These are phyloP conservation scores for Podotricha telesiphe DNA, from an alignment of 2,888 invertebrate genomes.

Conservation along the genomic window DNA sequence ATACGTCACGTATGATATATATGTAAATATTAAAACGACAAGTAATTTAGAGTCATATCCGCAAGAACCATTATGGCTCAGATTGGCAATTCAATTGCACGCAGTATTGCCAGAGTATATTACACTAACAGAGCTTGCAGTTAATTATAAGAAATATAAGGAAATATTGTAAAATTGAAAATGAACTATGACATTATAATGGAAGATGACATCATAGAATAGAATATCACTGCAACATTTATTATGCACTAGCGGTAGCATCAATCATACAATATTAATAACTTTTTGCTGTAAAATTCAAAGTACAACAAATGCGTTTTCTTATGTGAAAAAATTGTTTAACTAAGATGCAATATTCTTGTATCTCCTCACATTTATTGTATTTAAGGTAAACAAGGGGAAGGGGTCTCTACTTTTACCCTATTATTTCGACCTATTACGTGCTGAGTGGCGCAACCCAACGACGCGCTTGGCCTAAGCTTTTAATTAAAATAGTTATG, in stretches of 20 bases:
- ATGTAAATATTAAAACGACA: no score
- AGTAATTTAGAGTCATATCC: neutral
- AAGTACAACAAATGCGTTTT: neutral
- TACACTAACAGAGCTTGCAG: neutral
- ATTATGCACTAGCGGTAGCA: constrained; percentile 1
- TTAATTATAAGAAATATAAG: constrained; percentile 2
- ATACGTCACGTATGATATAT: no score
- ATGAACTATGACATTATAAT: constrained; percentile 32
- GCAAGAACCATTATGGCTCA: neutral
- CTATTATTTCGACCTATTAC: no score
- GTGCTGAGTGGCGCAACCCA: neutral
- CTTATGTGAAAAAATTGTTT: neutral
- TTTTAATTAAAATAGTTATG: no score
- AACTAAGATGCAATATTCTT: neutral
- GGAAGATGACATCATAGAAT: constrained; percentile 54
- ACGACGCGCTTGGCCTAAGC: no score
- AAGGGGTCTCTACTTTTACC: no score
- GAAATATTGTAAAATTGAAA: constrained; percentile 7
- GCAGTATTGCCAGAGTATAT: neutral
- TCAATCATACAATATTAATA: constrained; percentile 23
- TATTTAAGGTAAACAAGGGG: no score
- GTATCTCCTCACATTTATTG: no score
- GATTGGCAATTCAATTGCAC: neutral
- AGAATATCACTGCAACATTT: constrained; percentile 1
- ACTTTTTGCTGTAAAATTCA: neutral